These are phyloP conservation scores for Prietella phreatophila DNA, from an alignment of 2,113 vertebrate species.

Conservation along the genomic window DNA sequence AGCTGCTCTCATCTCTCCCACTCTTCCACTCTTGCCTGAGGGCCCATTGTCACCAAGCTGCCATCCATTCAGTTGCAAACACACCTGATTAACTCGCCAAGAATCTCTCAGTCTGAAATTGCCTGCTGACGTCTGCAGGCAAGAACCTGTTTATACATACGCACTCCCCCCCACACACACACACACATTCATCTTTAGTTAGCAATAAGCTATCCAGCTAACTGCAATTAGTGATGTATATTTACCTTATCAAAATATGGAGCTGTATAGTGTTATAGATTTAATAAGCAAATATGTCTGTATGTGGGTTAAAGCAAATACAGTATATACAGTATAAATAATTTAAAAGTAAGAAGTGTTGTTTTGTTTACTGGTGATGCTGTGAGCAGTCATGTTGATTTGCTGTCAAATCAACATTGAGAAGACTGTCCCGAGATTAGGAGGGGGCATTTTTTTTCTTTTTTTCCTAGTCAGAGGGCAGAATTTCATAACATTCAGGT, in stretches of 20 bases:
- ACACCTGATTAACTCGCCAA: conserved; percentile 25
- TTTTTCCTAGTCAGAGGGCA: background rate
- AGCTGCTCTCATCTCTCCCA: conserved; percentile 36
- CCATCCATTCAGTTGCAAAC: conserved; percentile 37
- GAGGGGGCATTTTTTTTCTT: background rate
- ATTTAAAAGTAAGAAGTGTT: background rate
- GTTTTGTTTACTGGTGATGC: background rate
- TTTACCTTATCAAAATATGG: background rate
- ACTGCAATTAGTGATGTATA: background rate
- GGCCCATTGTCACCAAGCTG: conserved; percentile 41
- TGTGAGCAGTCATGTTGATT: background rate
- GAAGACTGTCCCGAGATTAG: background rate
- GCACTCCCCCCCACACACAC: no score
- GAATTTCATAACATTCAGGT: background rate
- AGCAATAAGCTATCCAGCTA: background rate
- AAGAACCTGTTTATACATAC: background rate
- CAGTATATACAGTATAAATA: background rate
- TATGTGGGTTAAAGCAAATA: background rate
- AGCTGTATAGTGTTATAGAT: background rate
- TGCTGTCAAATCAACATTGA: background rate
- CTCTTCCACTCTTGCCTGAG: conserved; percentile 40
- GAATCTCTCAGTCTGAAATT: conserved; percentile 5
- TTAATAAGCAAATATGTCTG: background rate
- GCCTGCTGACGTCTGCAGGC: conserved; percentile 21
- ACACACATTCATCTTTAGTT: background rate